These are phyloP conservation scores for Octonoba sinensis DNA, from an alignment of 2,888 invertebrate species.

Conservation along the genomic window DNA sequence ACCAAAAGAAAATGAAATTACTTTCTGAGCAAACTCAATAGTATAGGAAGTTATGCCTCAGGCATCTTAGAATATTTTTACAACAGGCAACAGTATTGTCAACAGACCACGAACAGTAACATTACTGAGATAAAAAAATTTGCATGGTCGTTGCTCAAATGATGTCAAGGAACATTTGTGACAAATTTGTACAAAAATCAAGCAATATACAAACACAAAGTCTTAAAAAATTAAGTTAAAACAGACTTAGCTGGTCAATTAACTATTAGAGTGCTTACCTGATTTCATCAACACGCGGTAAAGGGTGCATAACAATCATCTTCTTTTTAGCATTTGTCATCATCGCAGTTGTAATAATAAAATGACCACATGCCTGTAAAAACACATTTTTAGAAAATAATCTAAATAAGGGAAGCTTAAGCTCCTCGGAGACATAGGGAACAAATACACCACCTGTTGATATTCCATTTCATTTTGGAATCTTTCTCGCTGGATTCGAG, in stretches of 20 bases:
- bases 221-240: neutral
- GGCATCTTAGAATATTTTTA: too few relatives aligned
- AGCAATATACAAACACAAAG: neutral
- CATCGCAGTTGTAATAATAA: constrained; percentile 91
- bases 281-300: constrained; percentile 95
- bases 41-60: too few relatives aligned
- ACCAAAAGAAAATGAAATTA: too few relatives aligned
- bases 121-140: too few relatives aligned
- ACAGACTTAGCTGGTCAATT: neutral
- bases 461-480: constrained; percentile 88
- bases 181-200: neutral
- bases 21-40: too few relatives aligned
- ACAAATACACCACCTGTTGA: constrained; percentile 77
- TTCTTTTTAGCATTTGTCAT: constrained; percentile 94
- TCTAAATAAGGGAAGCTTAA: neutral
- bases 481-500: constrained; percentile 94
- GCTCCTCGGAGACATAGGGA: neutral
- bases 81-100: too few relatives aligned
- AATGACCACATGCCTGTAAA: constrained; percentile 85
- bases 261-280: constrained; percentile 70
- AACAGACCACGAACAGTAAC: too few relatives aligned
- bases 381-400: neutral
- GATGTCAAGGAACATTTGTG: neutral
- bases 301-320: constrained; percentile 97
- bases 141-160: too few relatives aligned